Conservation (phyloP, 2,113 vertebrate species). For the Eolophus roseicapilla region DNA sequence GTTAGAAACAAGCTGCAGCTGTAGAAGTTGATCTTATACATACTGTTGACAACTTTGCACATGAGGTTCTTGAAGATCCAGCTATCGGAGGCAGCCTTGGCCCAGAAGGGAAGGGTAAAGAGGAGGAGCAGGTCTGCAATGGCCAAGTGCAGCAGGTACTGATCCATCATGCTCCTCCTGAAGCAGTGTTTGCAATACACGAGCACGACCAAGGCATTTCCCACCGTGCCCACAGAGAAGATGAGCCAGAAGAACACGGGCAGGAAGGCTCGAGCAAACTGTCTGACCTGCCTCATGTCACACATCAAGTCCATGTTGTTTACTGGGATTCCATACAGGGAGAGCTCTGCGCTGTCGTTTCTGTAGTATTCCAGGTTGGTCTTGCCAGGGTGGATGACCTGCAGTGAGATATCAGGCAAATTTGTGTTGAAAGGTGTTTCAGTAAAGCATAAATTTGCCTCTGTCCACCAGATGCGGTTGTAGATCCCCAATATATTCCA, state of each 20-base stretch:
- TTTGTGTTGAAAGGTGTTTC: not conserved
- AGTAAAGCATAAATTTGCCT: not conserved
- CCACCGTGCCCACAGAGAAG: conserved; percentile 79
- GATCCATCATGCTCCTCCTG: conserved; percentile 85
- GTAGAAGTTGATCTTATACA: conserved; percentile 91
- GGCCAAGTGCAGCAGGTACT: conserved; percentile 86
- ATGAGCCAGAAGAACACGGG: conserved; percentile 83
- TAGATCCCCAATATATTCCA: not conserved
- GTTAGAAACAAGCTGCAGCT: conserved; percentile 86
- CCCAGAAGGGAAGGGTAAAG: conserved; percentile 89
- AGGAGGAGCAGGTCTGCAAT: conserved; percentile 89
- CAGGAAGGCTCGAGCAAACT: conserved; percentile 76
- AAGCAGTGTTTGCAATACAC: conserved; percentile 81
- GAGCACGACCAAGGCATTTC: conserved; percentile 83
- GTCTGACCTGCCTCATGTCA: conserved; percentile 63
- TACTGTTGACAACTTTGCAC: conserved; percentile 81
- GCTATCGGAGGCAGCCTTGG: conserved; percentile 68
- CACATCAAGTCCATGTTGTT: conserved; percentile 57
- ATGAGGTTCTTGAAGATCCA: conserved; percentile 79
- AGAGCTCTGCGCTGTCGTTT: not conserved
- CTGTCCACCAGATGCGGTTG: not conserved
- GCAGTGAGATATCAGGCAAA: not conserved
- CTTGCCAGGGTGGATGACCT: conserved; percentile 1
- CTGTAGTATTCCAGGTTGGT: not conserved
- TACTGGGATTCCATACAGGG: not conserved